Evolutionary conservation across 92 coral and sea anemone genomes (phyloP).

Genomic region (Phenganax stokvisi): DNA sequence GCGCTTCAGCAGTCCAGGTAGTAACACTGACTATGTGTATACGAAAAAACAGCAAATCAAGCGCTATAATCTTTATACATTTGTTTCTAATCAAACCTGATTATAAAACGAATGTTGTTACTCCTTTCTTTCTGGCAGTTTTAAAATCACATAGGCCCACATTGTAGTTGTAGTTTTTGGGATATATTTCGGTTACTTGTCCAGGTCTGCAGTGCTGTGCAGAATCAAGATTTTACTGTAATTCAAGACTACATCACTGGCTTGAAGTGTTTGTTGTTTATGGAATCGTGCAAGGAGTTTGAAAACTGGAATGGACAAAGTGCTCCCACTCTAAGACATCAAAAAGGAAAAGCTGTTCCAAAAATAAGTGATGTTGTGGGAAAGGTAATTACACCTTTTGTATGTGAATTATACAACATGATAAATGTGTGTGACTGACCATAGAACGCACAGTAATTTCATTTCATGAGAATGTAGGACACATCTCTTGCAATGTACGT

Average conservation of each 20-base stretch:
- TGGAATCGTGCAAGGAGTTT: constrained; percentile 71
- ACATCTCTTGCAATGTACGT: too few relatives aligned
- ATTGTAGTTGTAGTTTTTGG: background rate
- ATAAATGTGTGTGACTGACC: too few relatives aligned
- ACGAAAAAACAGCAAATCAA: background rate
- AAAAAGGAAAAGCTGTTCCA: constrained; percentile 83
- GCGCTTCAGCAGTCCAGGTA: constrained; percentile 95
- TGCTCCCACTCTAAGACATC: constrained; percentile 79
- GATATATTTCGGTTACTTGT: background rate
- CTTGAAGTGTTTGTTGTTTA: constrained; percentile 81
- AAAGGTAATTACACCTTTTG: constrained; percentile 54
- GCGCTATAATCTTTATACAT: too few relatives aligned
- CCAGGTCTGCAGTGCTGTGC: constrained; percentile 92
- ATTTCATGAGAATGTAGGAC: too few relatives aligned
- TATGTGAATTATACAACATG: background rate
- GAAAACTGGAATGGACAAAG: constrained; percentile 88
- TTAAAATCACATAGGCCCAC: background rate
- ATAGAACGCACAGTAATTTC: too few relatives aligned
- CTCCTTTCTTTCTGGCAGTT: background rate
- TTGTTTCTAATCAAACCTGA: too few relatives aligned
- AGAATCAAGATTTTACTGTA: constrained; percentile 94
- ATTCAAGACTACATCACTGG: constrained; percentile 82
- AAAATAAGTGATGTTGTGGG: constrained; percentile 81
- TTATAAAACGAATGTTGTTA: background rate
- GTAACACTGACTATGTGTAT: too few relatives aligned